phyloP scores from a whole-genome alignment of 2,113 vertebrate species.

The Monopterus albus region DNA sequence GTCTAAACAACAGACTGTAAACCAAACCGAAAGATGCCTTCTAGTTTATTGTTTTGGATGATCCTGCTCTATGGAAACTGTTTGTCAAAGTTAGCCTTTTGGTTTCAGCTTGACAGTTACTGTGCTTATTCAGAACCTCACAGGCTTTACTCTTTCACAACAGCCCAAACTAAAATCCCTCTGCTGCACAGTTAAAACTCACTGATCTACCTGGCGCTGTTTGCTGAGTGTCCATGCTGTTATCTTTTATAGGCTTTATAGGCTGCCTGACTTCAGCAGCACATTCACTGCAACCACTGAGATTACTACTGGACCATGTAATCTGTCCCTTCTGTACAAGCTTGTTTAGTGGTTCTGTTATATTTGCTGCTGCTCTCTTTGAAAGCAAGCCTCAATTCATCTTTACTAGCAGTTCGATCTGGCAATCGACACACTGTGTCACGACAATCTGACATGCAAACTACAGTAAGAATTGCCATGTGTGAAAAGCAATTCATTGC shows the following conservation, averaged over 20 bases:
- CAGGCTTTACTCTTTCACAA: background rate
- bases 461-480: too few species aligned
- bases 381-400: background rate
- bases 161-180: conserved; percentile 10
- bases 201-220: background rate
- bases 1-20: background rate
- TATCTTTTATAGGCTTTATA: conserved; percentile 15
- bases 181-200: background rate
- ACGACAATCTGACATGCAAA: too few species aligned
- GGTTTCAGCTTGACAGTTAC: background rate
- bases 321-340: background rate
- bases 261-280: conserved; percentile 3
- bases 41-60: background rate
- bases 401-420: background rate
- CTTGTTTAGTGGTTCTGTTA: background rate
- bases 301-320: background rate
- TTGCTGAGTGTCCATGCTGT: background rate
- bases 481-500: too few species aligned
- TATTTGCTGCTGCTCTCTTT: conserved; percentile 1
- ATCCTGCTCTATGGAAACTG: background rate
- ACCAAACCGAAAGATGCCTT: background rate
- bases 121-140: background rate
- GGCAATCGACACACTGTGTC: too few species aligned
- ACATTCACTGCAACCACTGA: conserved; percentile 9
- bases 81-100: background rate